Percentiles rank a stretch among this genome's conserved stretches.
phyloP scores from a whole-genome alignment of 2,888 invertebrate species.

The Drosophila heteroneura region DNA sequence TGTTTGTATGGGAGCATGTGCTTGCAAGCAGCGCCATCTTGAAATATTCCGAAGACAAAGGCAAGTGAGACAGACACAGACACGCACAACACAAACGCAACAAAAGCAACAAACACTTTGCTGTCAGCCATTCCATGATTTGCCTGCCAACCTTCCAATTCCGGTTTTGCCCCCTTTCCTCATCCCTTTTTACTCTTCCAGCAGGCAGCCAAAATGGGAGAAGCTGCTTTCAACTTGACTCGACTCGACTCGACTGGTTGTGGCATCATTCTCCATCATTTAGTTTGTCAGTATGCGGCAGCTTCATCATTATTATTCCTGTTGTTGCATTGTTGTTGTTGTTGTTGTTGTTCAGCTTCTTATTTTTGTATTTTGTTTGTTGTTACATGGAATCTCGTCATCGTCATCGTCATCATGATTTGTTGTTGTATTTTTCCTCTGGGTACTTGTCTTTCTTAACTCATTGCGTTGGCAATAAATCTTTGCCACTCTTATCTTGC shows the following conservation, averaged over 20 bases:
- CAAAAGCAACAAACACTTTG: constrained; percentile 28
- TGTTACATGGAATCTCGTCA: constrained; percentile 68
- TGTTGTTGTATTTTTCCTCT: constrained; percentile 62
- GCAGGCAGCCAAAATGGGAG: constrained; percentile 51
- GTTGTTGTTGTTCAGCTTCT: constrained; percentile 13
- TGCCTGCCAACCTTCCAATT: constrained; percentile 52
- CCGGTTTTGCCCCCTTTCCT: constrained; percentile 16
- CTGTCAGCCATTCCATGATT: constrained; percentile 74
- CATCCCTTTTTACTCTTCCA: constrained; percentile 1
- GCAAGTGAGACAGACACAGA: neutral
- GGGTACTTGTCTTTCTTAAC: constrained; percentile 84
- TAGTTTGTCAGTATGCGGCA: constrained; percentile 81
- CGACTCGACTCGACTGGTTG: constrained; percentile 28
- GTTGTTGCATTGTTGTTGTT: constrained; percentile 36
- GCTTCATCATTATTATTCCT: constrained; percentile 80
- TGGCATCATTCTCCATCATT: constrained; percentile 80
- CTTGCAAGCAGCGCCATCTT: constrained; percentile 72
- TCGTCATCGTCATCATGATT: constrained; percentile 68
- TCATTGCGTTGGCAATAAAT: constrained; percentile 85
- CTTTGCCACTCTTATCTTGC: constrained; percentile 81
- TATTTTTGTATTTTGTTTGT: constrained; percentile 44
- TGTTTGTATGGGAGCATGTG: constrained; percentile 24
- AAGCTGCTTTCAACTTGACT: constrained; percentile 33
- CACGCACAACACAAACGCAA: constrained; percentile 36
- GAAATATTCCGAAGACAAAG: constrained; percentile 63